Evolutionary conservation across 2,888 invertebrate genomes (phyloP).

Genomic region (Hipparchia sbordonii): DNA sequence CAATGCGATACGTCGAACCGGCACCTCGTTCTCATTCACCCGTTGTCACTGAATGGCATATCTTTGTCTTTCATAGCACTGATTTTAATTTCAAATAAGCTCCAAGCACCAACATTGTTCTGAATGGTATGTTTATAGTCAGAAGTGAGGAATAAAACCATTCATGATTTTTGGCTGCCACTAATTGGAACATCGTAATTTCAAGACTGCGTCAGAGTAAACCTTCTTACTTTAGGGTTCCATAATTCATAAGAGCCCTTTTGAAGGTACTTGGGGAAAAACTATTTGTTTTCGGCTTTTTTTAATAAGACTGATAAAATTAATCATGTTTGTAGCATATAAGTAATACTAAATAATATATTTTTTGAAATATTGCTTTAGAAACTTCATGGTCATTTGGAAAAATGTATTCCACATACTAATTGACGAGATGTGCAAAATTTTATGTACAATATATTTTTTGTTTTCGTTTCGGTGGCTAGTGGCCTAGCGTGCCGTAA

Average conservation of each 20-base stretch:
- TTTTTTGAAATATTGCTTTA: too few relatives aligned
- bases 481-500: too few relatives aligned
- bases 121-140: slow-evolving; percentile 43
- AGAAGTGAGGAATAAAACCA: slow-evolving; percentile 38
- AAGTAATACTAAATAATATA: too few relatives aligned
- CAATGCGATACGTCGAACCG: slow-evolving; percentile 40
- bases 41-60: slow-evolving; percentile 42
- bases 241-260: not conserved
- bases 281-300: not conserved
- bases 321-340: not conserved
- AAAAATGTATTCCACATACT: too few relatives aligned
- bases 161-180: slow-evolving; percentile 28
- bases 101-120: slow-evolving; percentile 43
- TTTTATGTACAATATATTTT: too few relatives aligned
- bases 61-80: slow-evolving; percentile 37
- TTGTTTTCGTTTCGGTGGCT: too few relatives aligned
- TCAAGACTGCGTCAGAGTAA: slow-evolving; percentile 36
- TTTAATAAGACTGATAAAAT: not conserved
- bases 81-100: slow-evolving; percentile 47
- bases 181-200: slow-evolving; percentile 47
- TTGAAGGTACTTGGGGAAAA: not conserved
- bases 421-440: too few relatives aligned
- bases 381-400: too few relatives aligned
- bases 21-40: slow-evolving; percentile 38
- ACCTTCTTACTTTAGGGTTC: slow-evolving; percentile 27